Conservation (phyloP, 2,888 invertebrate genomes). For the Nematopogon swammerdamellus region DNA sequence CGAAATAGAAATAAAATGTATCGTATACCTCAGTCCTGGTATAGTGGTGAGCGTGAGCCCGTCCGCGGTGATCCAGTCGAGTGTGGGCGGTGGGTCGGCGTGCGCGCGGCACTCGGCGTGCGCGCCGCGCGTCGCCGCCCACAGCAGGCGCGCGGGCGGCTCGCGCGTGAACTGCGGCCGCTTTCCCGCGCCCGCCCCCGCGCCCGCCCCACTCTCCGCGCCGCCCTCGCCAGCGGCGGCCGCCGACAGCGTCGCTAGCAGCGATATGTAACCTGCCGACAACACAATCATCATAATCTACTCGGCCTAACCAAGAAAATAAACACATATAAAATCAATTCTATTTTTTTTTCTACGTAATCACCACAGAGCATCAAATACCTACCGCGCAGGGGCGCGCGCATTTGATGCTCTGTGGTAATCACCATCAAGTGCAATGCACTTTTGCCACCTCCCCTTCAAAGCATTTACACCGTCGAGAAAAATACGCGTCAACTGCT, state of each 20-base stretch:
- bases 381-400: too few species aligned
- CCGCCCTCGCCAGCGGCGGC: slow-evolving; percentile 28
- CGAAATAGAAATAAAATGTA: too few species aligned
- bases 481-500: too few species aligned
- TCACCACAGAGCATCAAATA: too few species aligned
- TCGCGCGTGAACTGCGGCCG: slow-evolving; percentile 39
- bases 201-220: slow-evolving; percentile 19
- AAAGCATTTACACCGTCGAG: too few species aligned
- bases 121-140: slow-evolving; percentile 44
- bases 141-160: slow-evolving; percentile 39
- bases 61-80: slow-evolving; percentile 46
- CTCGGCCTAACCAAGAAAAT: too few species aligned
- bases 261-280: background rate
- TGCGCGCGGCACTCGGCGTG: slow-evolving; percentile 37
- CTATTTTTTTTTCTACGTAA: too few species aligned
- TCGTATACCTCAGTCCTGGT: slow-evolving; percentile 35
- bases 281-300: too few species aligned
- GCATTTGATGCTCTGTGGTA: too few species aligned
- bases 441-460: too few species aligned
- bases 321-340: too few species aligned
- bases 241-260: background rate
- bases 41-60: slow-evolving; percentile 45
- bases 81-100: slow-evolving; percentile 38
- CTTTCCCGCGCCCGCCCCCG: slow-evolving; percentile 28
- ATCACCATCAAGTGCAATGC: too few species aligned